These are phyloP conservation scores for Coreoperca whiteheadi DNA, from an alignment of 2,113 vertebrate genomes.

Conservation along the genomic window DNA sequence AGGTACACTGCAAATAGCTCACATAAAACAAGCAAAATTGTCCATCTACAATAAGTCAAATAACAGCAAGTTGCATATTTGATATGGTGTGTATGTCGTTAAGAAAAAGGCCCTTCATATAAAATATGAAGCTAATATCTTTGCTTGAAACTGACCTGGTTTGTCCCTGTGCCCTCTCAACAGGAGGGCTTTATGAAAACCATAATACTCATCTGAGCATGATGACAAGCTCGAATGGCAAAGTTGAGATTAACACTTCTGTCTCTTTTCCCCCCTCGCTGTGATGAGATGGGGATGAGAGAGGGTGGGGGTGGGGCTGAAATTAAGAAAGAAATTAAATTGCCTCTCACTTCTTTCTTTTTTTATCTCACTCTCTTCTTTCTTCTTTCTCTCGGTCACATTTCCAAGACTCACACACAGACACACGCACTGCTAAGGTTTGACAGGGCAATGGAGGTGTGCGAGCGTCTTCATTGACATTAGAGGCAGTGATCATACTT, in stretches of 20 bases:
- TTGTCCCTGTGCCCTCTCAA: slow-evolving; percentile 13
- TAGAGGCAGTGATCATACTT: slow-evolving; percentile 43
- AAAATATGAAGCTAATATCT: slow-evolving; percentile 53
- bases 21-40: slow-evolving; percentile 5
- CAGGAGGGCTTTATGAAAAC: slow-evolving; percentile 42
- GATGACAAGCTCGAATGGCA: slow-evolving; percentile 30
- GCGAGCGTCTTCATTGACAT: slow-evolving; percentile 29
- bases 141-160: slow-evolving; percentile 44
- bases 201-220: slow-evolving; percentile 38
- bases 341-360: slow-evolving; percentile 29
- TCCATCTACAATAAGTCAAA: not conserved
- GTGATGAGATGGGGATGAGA: slow-evolving; percentile 39
- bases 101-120: slow-evolving; percentile 6
- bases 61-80: slow-evolving; percentile 13
- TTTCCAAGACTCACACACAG: slow-evolving; percentile 21
- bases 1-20: slow-evolving; percentile 19
- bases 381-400: slow-evolving; percentile 37
- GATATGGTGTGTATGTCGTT: not conserved
- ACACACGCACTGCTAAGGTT: slow-evolving; percentile 28
- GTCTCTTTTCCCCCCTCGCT: slow-evolving; percentile 9
- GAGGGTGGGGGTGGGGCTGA: not conserved
- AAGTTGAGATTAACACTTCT: slow-evolving; percentile 48
- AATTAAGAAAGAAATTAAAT: slow-evolving; percentile 49
- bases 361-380: slow-evolving; percentile 23
- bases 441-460: slow-evolving; percentile 45